Percentiles rank a stretch among this genome's conserved stretches.
These are phyloP conservation scores for Poecilia picta DNA, from an alignment of 2,797 vertebrate genomes.

Conservation along the genomic window DNA sequence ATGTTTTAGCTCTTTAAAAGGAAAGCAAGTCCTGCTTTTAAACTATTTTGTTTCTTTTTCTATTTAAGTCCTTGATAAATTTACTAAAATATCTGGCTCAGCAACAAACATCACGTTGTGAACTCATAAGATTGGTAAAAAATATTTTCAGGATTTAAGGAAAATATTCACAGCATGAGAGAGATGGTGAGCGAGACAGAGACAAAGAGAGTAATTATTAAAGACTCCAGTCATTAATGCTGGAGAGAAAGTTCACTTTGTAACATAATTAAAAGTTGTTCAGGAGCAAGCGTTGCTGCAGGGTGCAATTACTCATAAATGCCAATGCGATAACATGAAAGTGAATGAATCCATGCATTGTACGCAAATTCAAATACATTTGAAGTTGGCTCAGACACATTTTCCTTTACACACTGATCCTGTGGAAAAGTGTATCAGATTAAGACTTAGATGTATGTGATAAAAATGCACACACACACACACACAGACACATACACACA, in stretches of 20 bases:
- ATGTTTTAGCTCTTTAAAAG: slow-evolving; percentile 30
- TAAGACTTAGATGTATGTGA: not conserved
- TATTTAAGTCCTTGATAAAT: slow-evolving; percentile 47
- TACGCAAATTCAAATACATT: slow-evolving; percentile 56
- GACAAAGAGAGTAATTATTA: slow-evolving; percentile 44
- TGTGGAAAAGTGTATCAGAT: not conserved
- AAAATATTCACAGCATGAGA: slow-evolving; percentile 31
- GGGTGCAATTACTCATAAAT: slow-evolving; percentile 79
- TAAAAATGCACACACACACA: not conserved
- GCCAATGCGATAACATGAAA: slow-evolving; percentile 74
- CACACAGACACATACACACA: not conserved
- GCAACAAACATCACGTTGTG: slow-evolving; percentile 42
- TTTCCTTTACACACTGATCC: slow-evolving; percentile 38
- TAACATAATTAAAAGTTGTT: slow-evolving; percentile 82
- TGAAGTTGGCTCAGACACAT: slow-evolving; percentile 45
- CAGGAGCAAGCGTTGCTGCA: slow-evolving; percentile 65
- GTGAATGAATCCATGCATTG: slow-evolving; percentile 65
- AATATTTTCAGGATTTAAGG: slow-evolving; percentile 54
- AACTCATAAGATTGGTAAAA: slow-evolving; percentile 50
- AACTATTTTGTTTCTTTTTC: slow-evolving; percentile 17
- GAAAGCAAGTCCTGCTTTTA: slow-evolving; percentile 32
- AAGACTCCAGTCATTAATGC: slow-evolving; percentile 68
- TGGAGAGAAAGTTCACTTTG: slow-evolving; percentile 68
- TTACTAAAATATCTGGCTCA: slow-evolving; percentile 35
- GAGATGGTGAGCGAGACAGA: slow-evolving; percentile 18